A percentile compares a stretch with the other conserved stretches of the same genome.
Evolutionary conservation across 1,140 invertebrate species (phyloP).

Genomic region (Mamestra configurata): DNA sequence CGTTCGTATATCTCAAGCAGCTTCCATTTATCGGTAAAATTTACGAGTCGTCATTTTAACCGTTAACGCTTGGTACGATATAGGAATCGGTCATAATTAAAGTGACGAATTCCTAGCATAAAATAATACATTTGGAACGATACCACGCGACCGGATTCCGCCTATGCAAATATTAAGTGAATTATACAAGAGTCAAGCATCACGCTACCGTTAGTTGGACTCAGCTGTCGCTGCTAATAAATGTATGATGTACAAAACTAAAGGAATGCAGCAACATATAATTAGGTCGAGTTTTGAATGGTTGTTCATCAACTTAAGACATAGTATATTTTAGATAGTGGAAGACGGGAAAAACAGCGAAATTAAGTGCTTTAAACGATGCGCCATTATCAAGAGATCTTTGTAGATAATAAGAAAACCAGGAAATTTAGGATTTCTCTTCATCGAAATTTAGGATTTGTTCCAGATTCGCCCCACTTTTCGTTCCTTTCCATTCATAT

Average conservation of each 20-base stretch:
- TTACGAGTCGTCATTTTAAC: background rate
- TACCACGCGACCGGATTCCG: constrained; percentile 40
- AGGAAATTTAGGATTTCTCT: too few relatives aligned
- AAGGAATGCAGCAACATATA: background rate
- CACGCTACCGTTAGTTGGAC: constrained; percentile 26
- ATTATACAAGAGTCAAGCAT: constrained; percentile 32
- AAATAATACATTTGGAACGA: constrained; percentile 28
- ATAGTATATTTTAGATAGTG: background rate
- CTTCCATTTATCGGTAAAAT: too few relatives aligned
- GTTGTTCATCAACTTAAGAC: background rate
- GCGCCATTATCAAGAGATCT: too few relatives aligned
- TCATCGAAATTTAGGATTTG: too few relatives aligned
- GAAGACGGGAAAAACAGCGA: too few relatives aligned
- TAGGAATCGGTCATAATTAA: background rate
- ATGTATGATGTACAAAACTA: constrained; percentile 32
- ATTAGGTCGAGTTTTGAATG: background rate
- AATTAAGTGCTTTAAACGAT: too few relatives aligned
- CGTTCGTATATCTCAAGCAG: too few relatives aligned
- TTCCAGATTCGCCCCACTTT: too few relatives aligned
- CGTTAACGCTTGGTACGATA: background rate
- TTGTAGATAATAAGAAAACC: too few relatives aligned
- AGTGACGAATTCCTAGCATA: constrained; percentile 34
- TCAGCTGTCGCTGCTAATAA: constrained; percentile 1
- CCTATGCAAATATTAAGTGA: constrained; percentile 40
- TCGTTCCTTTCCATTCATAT: too few relatives aligned